A percentile compares a stretch with the other conserved stretches of the same genome.
Conservation (phyloP, 2,888 invertebrate genomes). For the Acronicta alni region DNA sequence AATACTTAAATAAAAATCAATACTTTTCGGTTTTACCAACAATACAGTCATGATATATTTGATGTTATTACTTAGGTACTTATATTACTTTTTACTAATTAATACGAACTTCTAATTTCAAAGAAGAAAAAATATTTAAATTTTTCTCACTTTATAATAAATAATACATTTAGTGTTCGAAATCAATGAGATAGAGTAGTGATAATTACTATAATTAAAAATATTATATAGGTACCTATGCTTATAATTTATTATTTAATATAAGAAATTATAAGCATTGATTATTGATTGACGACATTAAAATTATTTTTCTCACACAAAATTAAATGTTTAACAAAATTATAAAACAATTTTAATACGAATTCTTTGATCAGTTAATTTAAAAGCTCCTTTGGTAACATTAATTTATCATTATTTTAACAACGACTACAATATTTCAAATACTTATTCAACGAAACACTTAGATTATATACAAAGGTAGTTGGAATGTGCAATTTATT, state of each 20-base stretch:
- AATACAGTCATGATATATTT: background rate
- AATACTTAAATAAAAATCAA: constrained; percentile 23
- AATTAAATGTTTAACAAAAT: constrained; percentile 22
- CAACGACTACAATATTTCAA: constrained; percentile 40
- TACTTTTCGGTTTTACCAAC: constrained; percentile 30
- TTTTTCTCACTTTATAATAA: too few species aligned
- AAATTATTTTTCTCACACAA: constrained; percentile 2
- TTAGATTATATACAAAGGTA: constrained; percentile 37
- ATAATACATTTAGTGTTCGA: too few species aligned
- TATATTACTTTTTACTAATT: too few species aligned
- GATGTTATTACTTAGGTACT: too few species aligned
- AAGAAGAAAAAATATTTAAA: background rate
- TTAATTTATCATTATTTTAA: constrained; percentile 39
- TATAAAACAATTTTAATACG: constrained; percentile 12
- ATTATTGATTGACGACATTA: too few species aligned
- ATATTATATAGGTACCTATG: too few species aligned
- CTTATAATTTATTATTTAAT: too few species aligned
- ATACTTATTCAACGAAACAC: constrained; percentile 52
- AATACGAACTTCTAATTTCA: background rate
- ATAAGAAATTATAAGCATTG: too few species aligned
- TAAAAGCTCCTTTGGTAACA: constrained; percentile 67
- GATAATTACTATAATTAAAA: too few species aligned
- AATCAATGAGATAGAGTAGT: too few species aligned
- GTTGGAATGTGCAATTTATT: constrained; percentile 60
- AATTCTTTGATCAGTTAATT: constrained; percentile 32